These are phyloP conservation scores for Andricus grossulariae DNA, from an alignment of 1,140 invertebrate genomes.

Conservation along the genomic window DNA sequence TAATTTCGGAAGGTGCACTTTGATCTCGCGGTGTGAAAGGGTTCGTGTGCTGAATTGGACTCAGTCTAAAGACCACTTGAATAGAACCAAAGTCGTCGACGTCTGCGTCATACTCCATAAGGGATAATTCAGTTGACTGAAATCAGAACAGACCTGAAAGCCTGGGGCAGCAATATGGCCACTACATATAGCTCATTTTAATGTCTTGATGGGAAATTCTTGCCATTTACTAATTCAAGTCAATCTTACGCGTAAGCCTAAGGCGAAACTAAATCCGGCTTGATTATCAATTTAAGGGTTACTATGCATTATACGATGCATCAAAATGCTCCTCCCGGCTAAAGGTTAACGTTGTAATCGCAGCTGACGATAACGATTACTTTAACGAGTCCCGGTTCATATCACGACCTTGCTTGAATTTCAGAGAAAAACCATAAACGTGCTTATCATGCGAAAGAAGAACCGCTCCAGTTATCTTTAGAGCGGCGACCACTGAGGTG, in stretches of 20 bases:
- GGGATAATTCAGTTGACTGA: constrained; percentile 14
- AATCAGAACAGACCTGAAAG: constrained; percentile 1
- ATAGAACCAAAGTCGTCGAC: constrained; percentile 1
- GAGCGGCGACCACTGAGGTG: background rate
- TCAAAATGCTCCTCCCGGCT: background rate
- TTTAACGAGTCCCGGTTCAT: constrained; percentile 2
- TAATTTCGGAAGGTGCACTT: constrained; percentile 19
- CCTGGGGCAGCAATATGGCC: constrained; percentile 12
- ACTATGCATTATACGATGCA: background rate
- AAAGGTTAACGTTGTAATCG: background rate
- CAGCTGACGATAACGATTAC: background rate
- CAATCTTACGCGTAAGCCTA: background rate
- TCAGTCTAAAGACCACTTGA: constrained; percentile 19
- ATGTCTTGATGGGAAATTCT: constrained; percentile 6
- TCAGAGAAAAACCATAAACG: constrained; percentile 3
- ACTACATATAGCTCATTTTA: background rate
- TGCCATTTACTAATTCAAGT: background rate
- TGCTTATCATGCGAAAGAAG: background rate
- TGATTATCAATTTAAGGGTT: constrained; percentile 17
- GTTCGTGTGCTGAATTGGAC: background rate
- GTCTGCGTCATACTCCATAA: background rate
- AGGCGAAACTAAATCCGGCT: background rate
- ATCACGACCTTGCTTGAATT: background rate
- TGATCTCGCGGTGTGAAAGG: constrained; percentile 14
- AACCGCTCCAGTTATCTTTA: background rate